Conservation (phyloP, 1,140 invertebrate species). For the Portunus trituberculatus region DNA sequence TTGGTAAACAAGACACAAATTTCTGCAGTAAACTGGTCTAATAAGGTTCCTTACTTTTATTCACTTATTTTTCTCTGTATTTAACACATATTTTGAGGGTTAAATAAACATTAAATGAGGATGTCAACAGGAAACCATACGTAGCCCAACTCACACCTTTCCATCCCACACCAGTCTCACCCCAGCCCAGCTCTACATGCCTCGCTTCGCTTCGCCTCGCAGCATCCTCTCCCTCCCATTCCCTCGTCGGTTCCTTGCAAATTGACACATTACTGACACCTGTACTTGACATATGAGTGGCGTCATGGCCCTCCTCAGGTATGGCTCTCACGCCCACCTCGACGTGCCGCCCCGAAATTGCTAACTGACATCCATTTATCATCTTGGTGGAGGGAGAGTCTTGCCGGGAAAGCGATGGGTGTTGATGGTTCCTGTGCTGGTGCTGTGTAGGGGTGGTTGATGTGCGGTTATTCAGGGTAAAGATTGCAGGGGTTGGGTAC, state of each 20-base stretch:
- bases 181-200: too few species aligned
- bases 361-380: conserved; percentile 1
- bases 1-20: too few species aligned
- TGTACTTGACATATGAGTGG: conserved; percentile 1
- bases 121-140: too few species aligned
- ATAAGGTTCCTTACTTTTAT: too few species aligned
- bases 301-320: neutral
- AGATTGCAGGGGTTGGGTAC: too few species aligned
- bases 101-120: too few species aligned
- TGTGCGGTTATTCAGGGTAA: neutral
- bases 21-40: too few species aligned
- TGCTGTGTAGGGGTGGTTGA: neutral
- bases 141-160: too few species aligned
- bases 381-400: neutral
- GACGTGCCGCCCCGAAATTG: neutral
- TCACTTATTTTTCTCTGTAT: too few species aligned
- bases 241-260: neutral
- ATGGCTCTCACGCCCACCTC: neutral
- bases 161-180: too few species aligned
- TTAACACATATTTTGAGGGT: too few species aligned
- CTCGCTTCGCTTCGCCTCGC: too few species aligned
- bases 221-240: neutral
- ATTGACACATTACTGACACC: neutral
- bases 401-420: neutral
- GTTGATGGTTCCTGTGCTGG: neutral